A percentile compares a stretch with the other conserved stretches of the same genome.
These are phyloP conservation scores for Polydrusus pterygomalis DNA, from an alignment of 2,888 invertebrate species.

Conservation along the genomic window DNA sequence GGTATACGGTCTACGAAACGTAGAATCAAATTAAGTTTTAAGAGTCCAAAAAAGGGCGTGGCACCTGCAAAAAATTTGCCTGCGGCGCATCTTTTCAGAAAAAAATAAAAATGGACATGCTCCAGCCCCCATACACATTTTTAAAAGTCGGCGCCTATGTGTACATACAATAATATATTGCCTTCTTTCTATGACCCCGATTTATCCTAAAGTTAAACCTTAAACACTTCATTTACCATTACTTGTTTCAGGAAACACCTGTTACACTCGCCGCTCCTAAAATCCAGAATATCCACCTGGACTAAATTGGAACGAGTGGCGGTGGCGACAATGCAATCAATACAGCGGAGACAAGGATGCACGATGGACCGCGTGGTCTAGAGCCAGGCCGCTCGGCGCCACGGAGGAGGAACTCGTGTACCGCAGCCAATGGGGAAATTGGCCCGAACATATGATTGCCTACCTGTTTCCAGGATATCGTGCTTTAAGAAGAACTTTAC, in stretches of 20 bases:
- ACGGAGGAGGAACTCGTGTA: constrained; percentile 30
- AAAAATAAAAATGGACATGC: no score
- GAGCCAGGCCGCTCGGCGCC: constrained; percentile 31
- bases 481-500: background rate
- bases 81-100: no score
- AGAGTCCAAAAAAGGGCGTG: no score
- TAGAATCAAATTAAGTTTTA: no score
- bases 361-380: constrained; percentile 40
- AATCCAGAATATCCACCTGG: constrained; percentile 10
- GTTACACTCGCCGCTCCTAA: background rate
- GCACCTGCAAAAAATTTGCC: no score
- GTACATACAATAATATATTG: no score
- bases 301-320: constrained; percentile 29
- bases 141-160: no score
- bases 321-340: constrained; percentile 35
- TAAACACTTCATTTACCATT: background rate
- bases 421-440: constrained; percentile 24
- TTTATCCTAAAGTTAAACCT: no score
- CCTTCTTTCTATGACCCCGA: no score
- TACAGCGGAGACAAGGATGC: constrained; percentile 46
- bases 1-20: no score
- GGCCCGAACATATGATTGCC: constrained; percentile 24
- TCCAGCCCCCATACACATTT: no score
- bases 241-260: constrained; percentile 4
- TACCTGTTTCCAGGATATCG: constrained; percentile 27